Percentiles rank a stretch among this genome's conserved stretches.
Evolutionary conservation across 2,888 invertebrate species (phyloP).

Genomic region (Leptinotarsa peninsularis): DNA sequence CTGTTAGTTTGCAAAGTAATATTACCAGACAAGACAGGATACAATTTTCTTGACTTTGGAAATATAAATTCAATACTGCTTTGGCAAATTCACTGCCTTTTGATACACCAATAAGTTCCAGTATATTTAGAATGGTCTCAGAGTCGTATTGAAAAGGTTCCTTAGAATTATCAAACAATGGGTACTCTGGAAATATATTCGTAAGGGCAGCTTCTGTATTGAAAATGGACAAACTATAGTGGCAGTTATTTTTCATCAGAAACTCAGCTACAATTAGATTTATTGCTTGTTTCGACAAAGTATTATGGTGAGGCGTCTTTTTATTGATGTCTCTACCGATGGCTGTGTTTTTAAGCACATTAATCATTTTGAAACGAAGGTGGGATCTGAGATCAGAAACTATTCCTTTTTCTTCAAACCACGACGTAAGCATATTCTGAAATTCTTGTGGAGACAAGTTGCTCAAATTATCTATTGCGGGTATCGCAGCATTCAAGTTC

Average conservation of each 20-base stretch:
- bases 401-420: conserved; percentile 74
- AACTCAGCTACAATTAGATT: conserved; percentile 74
- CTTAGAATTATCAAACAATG: conserved; percentile 40
- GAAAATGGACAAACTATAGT: conserved; percentile 72
- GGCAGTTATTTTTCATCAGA: conserved; percentile 70
- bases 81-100: conserved; percentile 43
- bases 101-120: conserved; percentile 51
- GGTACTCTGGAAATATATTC: conserved; percentile 64
- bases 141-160: conserved; percentile 46
- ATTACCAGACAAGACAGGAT: conserved; percentile 42
- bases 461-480: conserved; percentile 36
- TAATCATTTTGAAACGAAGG: conserved; percentile 72
- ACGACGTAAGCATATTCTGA: conserved; percentile 70
- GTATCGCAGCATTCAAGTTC: conserved; percentile 52
- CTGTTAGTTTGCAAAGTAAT: conserved; percentile 32
- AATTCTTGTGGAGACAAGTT: conserved; percentile 68
- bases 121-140: conserved; percentile 51
- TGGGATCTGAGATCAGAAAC: conserved; percentile 71
- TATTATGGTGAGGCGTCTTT: conserved; percentile 62
- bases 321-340: conserved; percentile 56
- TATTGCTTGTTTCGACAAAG: conserved; percentile 71
- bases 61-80: conserved; percentile 40
- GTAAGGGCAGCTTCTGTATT: conserved; percentile 70
- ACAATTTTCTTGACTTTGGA: conserved; percentile 32
- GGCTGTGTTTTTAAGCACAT: conserved; percentile 68